Evolutionary conservation across 2,797 vertebrate genomes (phyloP), one percentile per base, ranked within the genome.

Genomic region (Megalops cyprinoides): DNA sequence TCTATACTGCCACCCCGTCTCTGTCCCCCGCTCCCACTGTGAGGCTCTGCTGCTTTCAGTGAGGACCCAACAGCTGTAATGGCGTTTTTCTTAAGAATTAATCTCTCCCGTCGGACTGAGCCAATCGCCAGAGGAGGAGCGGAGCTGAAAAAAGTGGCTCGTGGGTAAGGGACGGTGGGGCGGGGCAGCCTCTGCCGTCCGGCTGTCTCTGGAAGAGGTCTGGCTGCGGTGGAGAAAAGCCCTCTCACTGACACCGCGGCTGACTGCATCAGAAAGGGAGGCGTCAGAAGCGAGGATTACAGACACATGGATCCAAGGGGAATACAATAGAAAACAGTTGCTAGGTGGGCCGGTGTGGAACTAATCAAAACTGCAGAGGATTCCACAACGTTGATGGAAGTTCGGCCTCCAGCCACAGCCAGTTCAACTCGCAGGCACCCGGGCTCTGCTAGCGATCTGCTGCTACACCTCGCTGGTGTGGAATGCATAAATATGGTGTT

Each of bases 281-380:
- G 71, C 12, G 71, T 20, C 28, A 3, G 23, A 2, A n/a, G 4
- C 2, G 15, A 2, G 71, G 71, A n/a, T 74, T 42, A 44, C 12
- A 37, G 42, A 49, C 42, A 44, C 48, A 39, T n/a, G 31, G n/a
- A 48, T 46, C 69, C 73, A 78, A 28, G 51, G 53, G 69, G 15
- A 74, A n/a, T 25, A 31, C 55, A 81, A 76, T 46, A 51, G 20
- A 76, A 81, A 28, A 48, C 55, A 74, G 42, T 34, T 74, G 79
- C 51, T 62, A 37, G 55, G 79, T 74, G 39, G 55, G 28, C 55
- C 74, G 67, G n/a, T 28, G 79, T 75, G 58, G 58, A 65, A 65
- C 73, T 76, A 65, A 65, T 65, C 46, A 65, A 44, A 76, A 42
- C 23, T 12, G 42, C 28, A 31, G 44, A 23, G 58, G 74, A 67